Percentiles rank a stretch among this genome's conserved stretches.
Evolutionary conservation across 2,888 invertebrate species (phyloP).

Genomic region (Panzeria rudis): DNA sequence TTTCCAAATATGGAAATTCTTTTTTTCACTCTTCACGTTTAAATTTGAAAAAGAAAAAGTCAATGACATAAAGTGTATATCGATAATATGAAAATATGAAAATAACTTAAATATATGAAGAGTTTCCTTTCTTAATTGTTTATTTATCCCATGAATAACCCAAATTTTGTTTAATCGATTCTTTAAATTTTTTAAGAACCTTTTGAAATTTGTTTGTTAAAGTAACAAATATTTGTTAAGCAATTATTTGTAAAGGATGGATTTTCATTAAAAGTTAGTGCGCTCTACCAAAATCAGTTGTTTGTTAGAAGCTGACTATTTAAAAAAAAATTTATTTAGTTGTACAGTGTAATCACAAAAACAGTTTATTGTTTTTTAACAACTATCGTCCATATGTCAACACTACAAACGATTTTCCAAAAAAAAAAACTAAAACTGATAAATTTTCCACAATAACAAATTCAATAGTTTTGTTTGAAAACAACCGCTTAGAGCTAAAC

Average conservation of each 20-base stretch:
- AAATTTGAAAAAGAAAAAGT: too few relatives aligned
- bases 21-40: too few relatives aligned
- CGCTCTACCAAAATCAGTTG: too few relatives aligned
- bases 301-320: too few relatives aligned
- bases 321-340: too few relatives aligned
- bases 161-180: not conserved
- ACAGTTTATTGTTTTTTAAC: not conserved
- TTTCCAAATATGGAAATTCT: too few relatives aligned
- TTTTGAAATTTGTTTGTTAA: not conserved
- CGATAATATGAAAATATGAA: too few relatives aligned
- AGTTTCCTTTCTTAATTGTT: not conserved
- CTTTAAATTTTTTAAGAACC: not conserved
- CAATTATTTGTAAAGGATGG: not conserved
- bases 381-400: conserved; percentile 23
- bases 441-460: not conserved
- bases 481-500: not conserved
- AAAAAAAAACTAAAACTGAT: not conserved
- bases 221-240: conserved; percentile 10
- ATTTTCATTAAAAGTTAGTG: not conserved
- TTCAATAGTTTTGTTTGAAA: conserved; percentile 6
- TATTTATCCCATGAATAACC: not conserved
- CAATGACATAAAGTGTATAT: too few relatives aligned
- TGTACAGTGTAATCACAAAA: too few relatives aligned
- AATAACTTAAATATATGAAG: not conserved
- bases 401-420: not conserved